A percentile compares a stretch with the other conserved stretches of the same genome.
phyloP scores from a whole-genome alignment of 1,140 invertebrate genomes.

The Cyclina sinensis region DNA sequence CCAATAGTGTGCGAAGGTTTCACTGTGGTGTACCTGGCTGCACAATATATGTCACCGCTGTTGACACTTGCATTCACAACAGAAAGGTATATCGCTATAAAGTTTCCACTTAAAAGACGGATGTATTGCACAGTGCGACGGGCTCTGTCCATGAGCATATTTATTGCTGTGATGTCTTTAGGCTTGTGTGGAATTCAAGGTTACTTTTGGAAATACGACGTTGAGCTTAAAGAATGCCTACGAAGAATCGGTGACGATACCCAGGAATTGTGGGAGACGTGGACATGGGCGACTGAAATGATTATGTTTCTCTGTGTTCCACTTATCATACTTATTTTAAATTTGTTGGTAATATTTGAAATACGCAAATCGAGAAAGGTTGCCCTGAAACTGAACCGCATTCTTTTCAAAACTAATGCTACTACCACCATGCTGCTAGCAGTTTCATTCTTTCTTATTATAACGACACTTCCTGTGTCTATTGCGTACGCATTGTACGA shows the following conservation, averaged over 20 bases:
- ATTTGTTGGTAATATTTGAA: slow-evolving; percentile 79
- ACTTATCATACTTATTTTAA: slow-evolving; percentile 75
- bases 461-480: slow-evolving; percentile 79
- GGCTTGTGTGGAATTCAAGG: slow-evolving; percentile 78
- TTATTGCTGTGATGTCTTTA: slow-evolving; percentile 72
- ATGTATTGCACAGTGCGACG: slow-evolving; percentile 91
- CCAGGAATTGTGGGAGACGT: slow-evolving; percentile 72
- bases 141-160: slow-evolving; percentile 87
- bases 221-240: slow-evolving; percentile 9
- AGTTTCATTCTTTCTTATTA: slow-evolving; percentile 79
- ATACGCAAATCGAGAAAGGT: slow-evolving; percentile 70
- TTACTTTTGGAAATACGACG: slow-evolving; percentile 81
- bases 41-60: slow-evolving; percentile 84
- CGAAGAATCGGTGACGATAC: slow-evolving; percentile 37
- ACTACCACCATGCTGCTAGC: slow-evolving; percentile 80
- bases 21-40: slow-evolving; percentile 79
- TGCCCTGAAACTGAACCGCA: slow-evolving; percentile 49
- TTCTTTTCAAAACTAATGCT: slow-evolving; percentile 66
- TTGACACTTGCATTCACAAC: slow-evolving; percentile 93
- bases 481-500: slow-evolving; percentile 74
- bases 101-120: slow-evolving; percentile 93
- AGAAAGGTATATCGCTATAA: slow-evolving; percentile 98
- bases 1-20: slow-evolving; percentile 82
- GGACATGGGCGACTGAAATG: slow-evolving; percentile 80
- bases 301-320: slow-evolving; percentile 79